Evolutionary conservation across 1,140 invertebrate genomes (phyloP), one percentile per base, ranked within the genome.

Genomic region (Diachasmimorpha longicaudata): DNA sequence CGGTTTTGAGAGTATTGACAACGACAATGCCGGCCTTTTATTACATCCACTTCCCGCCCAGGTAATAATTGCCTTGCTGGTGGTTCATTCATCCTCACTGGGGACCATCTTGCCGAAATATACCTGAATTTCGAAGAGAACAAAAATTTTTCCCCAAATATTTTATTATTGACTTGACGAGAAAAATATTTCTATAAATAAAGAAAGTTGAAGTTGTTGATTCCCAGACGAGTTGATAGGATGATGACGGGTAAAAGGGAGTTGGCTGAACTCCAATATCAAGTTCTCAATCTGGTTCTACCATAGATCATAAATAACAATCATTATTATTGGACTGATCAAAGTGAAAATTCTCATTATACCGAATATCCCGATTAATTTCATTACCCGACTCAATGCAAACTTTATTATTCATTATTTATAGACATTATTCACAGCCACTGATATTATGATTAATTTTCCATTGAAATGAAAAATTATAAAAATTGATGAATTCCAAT

Each of bases 61-160:
- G 75, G 73, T 81, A 76, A 39, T 81, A 81, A 81, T 80, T 78
- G 74, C 75, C 68, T 81, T 78, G 73, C 81, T 81, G 81, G 81
- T 81, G 81, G 81, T 75, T 19, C 39, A 71, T 79, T 77, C 19
- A 73, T 21, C 66, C 74, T 68, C 39, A 19, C 73, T 58, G 31
- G 14, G 14, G 71, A 16, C 23, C 46, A 14, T n/a, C n/a, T n/a
- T n/a, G n/a, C n/a, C n/a, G 0, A 23, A 44, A 72, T 69, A 75
- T 63, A 63, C 39, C 68, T 16, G 25, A 37, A 72, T 25, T 55
- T 52, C 23, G 77, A 52, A 77, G 48, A 16, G n/a, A n/a, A n/a
- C n/a, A 46, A 52, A 52, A 52, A 3, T 16, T 70, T 71, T 72
- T 72, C 48, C 70, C 42, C 37, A 70, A 68, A 39, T 70, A 52